Percentiles rank a stretch among this genome's conserved stretches.
Evolutionary conservation across 2,797 vertebrate genomes (phyloP).

Genomic region (Nothura maculosa): DNA sequence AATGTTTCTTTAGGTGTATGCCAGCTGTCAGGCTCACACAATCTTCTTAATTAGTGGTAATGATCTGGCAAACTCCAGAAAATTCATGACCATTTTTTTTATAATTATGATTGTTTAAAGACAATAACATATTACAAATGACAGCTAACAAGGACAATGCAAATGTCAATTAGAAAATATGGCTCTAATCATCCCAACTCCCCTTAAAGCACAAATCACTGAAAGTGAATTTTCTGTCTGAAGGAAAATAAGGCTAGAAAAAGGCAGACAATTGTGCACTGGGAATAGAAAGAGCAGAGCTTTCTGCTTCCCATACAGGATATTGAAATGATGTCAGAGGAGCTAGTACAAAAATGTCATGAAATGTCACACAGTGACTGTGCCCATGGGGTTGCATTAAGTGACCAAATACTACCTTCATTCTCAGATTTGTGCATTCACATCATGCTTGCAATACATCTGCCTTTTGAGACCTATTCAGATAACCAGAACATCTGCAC

Average conservation of each 20-base stretch:
- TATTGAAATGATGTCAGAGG: neutral
- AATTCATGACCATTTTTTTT: neutral
- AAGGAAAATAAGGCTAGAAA: neutral
- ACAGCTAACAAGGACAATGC: slow-evolving; percentile 20
- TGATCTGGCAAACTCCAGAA: slow-evolving; percentile 35
- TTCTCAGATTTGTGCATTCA: neutral
- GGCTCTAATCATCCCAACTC: neutral
- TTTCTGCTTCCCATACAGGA: neutral
- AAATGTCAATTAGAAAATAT: slow-evolving; percentile 53
- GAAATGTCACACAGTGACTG: neutral
- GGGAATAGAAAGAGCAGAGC: neutral
- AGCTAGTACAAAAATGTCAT: neutral
- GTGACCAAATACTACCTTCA: neutral
- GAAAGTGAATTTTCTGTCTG: neutral
- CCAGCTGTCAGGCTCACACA: neutral
- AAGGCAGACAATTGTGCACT: neutral
- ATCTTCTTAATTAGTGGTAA: slow-evolving; percentile 46
- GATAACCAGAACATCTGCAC: neutral
- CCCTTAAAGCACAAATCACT: neutral
- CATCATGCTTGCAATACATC: neutral
- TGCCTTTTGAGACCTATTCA: neutral
- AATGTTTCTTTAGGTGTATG: slow-evolving; percentile 39
- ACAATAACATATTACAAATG: neutral
- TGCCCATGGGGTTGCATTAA: neutral
- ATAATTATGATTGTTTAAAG: slow-evolving; percentile 43